Conservation (phyloP, 2,113 vertebrate species). For the Mormyrus lacerda region DNA sequence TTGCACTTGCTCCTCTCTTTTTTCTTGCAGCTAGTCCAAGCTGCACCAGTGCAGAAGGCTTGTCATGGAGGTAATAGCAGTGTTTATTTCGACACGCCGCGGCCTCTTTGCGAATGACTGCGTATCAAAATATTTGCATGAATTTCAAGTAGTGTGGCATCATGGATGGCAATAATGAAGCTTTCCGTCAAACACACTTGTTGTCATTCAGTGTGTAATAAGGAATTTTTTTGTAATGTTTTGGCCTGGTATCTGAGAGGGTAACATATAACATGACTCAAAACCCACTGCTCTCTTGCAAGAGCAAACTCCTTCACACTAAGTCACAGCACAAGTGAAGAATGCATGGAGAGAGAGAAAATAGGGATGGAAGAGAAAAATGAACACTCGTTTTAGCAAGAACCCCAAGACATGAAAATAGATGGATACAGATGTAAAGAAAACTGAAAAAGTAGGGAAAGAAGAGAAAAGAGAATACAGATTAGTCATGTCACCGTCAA, state of each 20-base stretch:
- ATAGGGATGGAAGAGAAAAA: constrained; percentile 29
- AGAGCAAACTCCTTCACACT: constrained; percentile 57
- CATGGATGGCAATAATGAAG: neutral
- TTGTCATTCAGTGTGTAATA: constrained; percentile 1
- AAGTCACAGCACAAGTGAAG: constrained; percentile 33
- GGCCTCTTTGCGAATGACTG: constrained; percentile 2
- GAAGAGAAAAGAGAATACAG: constrained; percentile 53
- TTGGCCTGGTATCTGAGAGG: constrained; percentile 70
- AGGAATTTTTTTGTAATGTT: constrained; percentile 46
- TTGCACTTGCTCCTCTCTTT: constrained; percentile 17
- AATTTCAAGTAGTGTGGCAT: neutral
- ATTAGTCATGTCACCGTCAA: constrained; percentile 63
- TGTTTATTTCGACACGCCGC: constrained; percentile 2
- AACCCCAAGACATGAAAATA: constrained; percentile 15
- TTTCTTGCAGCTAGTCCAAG: neutral
- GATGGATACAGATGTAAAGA: constrained; percentile 19
- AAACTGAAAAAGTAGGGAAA: constrained; percentile 32
- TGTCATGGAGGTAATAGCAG: neutral
- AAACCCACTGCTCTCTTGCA: constrained; percentile 55
- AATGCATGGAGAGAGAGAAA: constrained; percentile 52
- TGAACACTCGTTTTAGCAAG: constrained; percentile 13
- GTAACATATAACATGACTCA: constrained; percentile 54
- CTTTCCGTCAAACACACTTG: neutral
- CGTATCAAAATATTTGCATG: neutral
- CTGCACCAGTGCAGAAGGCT: constrained; percentile 8